Evolutionary conservation across 2,888 invertebrate species (phyloP).

Genomic region (Epinotia brunnichana): DNA sequence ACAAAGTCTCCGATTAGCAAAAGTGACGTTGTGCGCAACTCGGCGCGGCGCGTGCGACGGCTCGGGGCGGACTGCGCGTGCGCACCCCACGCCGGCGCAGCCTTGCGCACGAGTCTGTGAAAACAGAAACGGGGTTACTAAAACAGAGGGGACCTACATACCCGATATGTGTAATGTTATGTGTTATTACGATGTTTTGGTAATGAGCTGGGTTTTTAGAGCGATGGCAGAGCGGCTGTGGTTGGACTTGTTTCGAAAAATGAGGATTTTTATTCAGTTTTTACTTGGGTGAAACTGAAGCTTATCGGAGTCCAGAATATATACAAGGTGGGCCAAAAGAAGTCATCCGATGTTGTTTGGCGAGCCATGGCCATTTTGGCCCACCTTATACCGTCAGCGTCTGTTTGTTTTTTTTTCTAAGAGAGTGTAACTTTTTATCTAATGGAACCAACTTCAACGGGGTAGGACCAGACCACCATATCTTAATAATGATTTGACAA

Average conservation of each 20-base stretch:
- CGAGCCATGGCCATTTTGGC: too few relatives aligned
- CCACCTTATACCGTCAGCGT: too few relatives aligned
- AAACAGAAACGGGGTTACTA: conserved; percentile 40
- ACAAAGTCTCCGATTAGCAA: conserved; percentile 28
- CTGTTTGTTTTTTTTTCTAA: too few relatives aligned
- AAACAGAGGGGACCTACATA: conserved; percentile 44
- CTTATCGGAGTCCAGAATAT: too few relatives aligned
- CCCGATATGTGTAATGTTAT: conserved; percentile 34
- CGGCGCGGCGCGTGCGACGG: conserved; percentile 69
- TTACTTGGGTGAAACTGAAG: too few relatives aligned
- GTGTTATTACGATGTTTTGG: conserved; percentile 37
- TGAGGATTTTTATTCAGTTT: neutral
- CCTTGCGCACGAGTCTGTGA: conserved; percentile 61
- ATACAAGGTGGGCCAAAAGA: too few relatives aligned
- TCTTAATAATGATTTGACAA: too few relatives aligned
- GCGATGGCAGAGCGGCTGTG: conserved; percentile 1
- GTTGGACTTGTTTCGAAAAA: neutral
- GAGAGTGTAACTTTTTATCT: too few relatives aligned
- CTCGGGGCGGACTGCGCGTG: conserved; percentile 73
- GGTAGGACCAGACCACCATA: too few relatives aligned
- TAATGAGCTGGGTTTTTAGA: conserved; percentile 21
- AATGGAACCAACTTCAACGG: too few relatives aligned
- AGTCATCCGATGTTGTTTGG: too few relatives aligned
- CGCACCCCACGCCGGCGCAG: conserved; percentile 51
- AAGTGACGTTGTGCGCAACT: conserved; percentile 56